These are phyloP conservation scores for Scaptomyza polygonia DNA, from an alignment of 2,888 invertebrate species.

Conservation along the genomic window DNA sequence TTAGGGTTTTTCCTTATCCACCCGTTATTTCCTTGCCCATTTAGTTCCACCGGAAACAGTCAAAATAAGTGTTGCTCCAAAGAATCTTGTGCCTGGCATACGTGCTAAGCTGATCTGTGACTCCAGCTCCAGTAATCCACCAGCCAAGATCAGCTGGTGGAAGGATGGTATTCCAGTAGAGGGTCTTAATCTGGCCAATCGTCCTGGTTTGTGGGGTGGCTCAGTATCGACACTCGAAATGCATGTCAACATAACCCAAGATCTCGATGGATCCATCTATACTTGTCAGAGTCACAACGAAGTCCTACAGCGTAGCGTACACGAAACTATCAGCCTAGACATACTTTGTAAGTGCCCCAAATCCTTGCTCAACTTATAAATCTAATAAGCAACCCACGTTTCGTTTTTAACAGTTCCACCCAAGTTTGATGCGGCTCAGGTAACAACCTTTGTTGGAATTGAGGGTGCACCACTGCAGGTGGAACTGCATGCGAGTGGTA, in stretches of 20 bases:
- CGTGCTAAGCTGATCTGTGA: constrained; percentile 82
- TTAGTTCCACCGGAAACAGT: constrained; percentile 82
- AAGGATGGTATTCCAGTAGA: constrained; percentile 83
- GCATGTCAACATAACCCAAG: constrained; percentile 82
- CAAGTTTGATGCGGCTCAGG: constrained; percentile 78
- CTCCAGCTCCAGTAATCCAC: constrained; percentile 82
- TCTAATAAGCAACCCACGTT: background rate
- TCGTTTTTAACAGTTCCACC: constrained; percentile 70
- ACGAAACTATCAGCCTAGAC: constrained; percentile 81
- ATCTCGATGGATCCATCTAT: constrained; percentile 82
- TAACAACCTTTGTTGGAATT: constrained; percentile 77
- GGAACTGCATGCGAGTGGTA: constrained; percentile 81
- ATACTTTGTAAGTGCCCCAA: constrained; percentile 78
- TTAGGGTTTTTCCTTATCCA: background rate
- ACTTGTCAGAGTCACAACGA: constrained; percentile 83
- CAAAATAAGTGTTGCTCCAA: constrained; percentile 80
- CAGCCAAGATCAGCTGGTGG: constrained; percentile 83
- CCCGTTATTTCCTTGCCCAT: background rate
- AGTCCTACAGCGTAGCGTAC: constrained; percentile 81
- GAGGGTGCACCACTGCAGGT: constrained; percentile 81
- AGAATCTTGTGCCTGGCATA: constrained; percentile 81
- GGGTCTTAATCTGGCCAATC: constrained; percentile 80
- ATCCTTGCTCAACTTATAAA: no score
- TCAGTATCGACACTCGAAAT: constrained; percentile 82
- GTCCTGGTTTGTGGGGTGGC: constrained; percentile 82